Conservation (phyloP, 37 sponge, comb jelly and placozoan genomes). For the Aphrocallistes beatrix region DNA sequence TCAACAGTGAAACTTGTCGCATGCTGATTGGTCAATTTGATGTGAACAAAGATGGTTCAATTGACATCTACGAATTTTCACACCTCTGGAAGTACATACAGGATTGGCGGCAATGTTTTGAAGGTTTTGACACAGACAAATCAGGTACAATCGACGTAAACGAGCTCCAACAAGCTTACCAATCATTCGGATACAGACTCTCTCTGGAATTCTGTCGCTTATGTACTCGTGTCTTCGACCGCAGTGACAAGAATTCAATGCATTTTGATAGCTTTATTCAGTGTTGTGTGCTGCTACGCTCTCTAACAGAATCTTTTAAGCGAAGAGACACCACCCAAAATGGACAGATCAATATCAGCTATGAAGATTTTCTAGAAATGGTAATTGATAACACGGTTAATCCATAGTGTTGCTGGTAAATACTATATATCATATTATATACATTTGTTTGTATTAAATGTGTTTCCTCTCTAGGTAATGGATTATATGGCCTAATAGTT, state of each 20-base stretch:
- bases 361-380: slow-evolving; percentile 83
- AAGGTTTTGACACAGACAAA: slow-evolving; percentile 69
- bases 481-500: too few species aligned
- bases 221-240: slow-evolving; percentile 77
- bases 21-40: slow-evolving; percentile 87
- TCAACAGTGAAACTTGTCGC: slow-evolving; percentile 78
- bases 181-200: slow-evolving; percentile 76
- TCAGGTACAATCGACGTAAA: slow-evolving; percentile 68
- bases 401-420: neutral
- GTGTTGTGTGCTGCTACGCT: slow-evolving; percentile 78
- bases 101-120: slow-evolving; percentile 81
- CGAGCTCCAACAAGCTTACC: slow-evolving; percentile 69
- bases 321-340: slow-evolving; percentile 41
- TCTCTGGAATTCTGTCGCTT: slow-evolving; percentile 61
- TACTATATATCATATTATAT: neutral
- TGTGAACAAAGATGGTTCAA: slow-evolving; percentile 63
- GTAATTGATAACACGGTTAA: slow-evolving; percentile 48
- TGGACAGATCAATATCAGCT: slow-evolving; percentile 55
- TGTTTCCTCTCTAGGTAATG: too few species aligned
- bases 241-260: slow-evolving; percentile 53
- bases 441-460: neutral
- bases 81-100: slow-evolving; percentile 81
- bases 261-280: slow-evolving; percentile 94
- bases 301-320: slow-evolving; percentile 68
- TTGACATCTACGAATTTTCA: slow-evolving; percentile 78